Base-by-base conservation (phyloP, 2,113 vertebrate genomes). In the Catharus minimus region DNA sequence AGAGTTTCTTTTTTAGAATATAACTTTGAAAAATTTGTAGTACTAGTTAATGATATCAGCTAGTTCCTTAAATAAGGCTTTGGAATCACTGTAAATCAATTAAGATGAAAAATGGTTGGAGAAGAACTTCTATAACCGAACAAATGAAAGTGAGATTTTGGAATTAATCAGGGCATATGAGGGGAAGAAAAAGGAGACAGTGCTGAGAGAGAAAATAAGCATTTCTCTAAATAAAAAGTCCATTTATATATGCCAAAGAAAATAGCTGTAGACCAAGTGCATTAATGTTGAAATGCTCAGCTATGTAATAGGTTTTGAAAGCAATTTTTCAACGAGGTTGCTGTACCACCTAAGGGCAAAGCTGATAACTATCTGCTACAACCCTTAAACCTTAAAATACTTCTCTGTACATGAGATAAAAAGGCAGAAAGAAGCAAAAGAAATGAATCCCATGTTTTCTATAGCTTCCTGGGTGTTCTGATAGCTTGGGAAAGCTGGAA, bases 281-380 rank as follows among this genome's bases (percentile, higher is more conserved):
- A 14, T 5, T 36, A 47, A 38, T 44, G 53, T 15, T 93, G 67
- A 73, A 91, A 69, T 60, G 27, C 23, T 92, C 22, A 36, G 36
- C 28, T 27, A 5, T 17, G 32, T 56, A 52, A 82, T 27, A 47
- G 71, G 32, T 76, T 91, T 85, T 88, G 58, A 82, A 78, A 88
- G 46, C 23, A 46, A 21, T 65, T 88, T 88, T 82, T 62, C 50
- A 72, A 4, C 0, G 4, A 68, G 38, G 23, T 33, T 75, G 30
- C 22, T 85, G 52, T 82, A 94, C 27, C 26, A 82, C 55, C 67
- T 82, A 38, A 89, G 88, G 85, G 78, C 62, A 85, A 76, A 85
- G 77, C 30, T 76, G 67, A 39, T 67, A 84, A 47, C 36, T 77
- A 38, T 78, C 47, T 87, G 8, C 41, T 82, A 32, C 24, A 76